phyloP scores from a whole-genome alignment of 2,888 invertebrate species.

The Eilema griseolum region DNA sequence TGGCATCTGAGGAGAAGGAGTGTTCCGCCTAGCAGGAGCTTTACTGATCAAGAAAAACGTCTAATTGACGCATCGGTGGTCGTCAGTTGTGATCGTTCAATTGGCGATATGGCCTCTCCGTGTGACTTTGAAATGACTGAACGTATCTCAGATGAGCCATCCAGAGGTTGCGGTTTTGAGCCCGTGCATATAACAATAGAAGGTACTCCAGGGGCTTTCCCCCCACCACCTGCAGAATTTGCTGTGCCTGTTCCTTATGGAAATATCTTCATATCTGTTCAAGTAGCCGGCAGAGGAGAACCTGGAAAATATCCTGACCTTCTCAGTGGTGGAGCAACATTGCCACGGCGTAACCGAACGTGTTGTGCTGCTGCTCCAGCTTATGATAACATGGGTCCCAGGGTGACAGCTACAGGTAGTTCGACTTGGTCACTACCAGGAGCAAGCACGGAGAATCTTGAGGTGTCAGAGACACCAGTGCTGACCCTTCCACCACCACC shows the following conservation, averaged over 20 bases:
- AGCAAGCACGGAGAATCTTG: slow-evolving; percentile 73
- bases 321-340: slow-evolving; percentile 82
- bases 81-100: slow-evolving; percentile 89
- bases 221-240: slow-evolving; percentile 85
- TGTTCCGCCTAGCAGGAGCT: slow-evolving; percentile 89
- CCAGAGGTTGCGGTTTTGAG: slow-evolving; percentile 84
- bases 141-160: slow-evolving; percentile 76
- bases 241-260: slow-evolving; percentile 88
- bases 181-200: slow-evolving; percentile 89
- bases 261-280: slow-evolving; percentile 95
- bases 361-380: slow-evolving; percentile 88
- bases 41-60: slow-evolving; percentile 95
- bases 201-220: slow-evolving; percentile 82
- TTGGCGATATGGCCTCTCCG: slow-evolving; percentile 88
- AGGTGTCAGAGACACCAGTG: slow-evolving; percentile 78
- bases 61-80: slow-evolving; percentile 92
- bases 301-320: slow-evolving; percentile 91
- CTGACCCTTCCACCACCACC: slow-evolving; percentile 87
- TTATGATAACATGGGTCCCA: slow-evolving; percentile 96
- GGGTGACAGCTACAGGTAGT: slow-evolving; percentile 95
- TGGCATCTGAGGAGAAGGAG: slow-evolving; percentile 91
- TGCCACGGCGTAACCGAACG: slow-evolving; percentile 82
- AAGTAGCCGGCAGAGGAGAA: slow-evolving; percentile 88
- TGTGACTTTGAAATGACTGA: slow-evolving; percentile 84
- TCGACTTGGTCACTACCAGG: slow-evolving; percentile 93